Conservation (phyloP, 1,140 invertebrate genomes). For the Drosophila kepulauana region DNA sequence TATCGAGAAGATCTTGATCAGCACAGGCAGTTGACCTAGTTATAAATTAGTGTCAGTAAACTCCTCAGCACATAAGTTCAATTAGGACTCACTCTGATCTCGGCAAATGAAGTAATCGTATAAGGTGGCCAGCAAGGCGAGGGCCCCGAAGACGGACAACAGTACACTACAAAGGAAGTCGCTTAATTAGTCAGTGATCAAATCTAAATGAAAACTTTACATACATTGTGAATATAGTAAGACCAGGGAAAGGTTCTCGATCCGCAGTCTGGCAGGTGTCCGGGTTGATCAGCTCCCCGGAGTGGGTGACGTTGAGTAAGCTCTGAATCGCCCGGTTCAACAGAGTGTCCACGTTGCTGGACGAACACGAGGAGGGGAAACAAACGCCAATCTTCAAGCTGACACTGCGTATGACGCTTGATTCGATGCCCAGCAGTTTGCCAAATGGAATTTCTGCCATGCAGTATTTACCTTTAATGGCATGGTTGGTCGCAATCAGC, state of each 20-base stretch:
- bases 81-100: constrained; percentile 42
- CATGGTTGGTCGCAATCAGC: constrained; percentile 3
- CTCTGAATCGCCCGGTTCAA: constrained; percentile 33
- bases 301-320: constrained; percentile 18
- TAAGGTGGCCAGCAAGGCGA: constrained; percentile 45
- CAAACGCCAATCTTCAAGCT: constrained; percentile 25
- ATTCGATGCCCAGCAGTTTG: constrained; percentile 32
- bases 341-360: constrained; percentile 32
- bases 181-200: not conserved
- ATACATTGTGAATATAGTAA: constrained; percentile 67
- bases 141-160: constrained; percentile 33
- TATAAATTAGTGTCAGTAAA: too few relatives aligned
- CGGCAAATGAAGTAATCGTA: constrained; percentile 48
- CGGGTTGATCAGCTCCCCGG: constrained; percentile 14
- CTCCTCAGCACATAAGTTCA: too few relatives aligned
- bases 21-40: constrained; percentile 42
- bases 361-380: constrained; percentile 32
- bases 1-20: constrained; percentile 56
- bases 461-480: constrained; percentile 60
- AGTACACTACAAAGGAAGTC: constrained; percentile 42
- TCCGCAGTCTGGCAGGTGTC: constrained; percentile 42
- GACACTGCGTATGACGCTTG: not conserved
- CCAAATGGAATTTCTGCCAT: constrained; percentile 40
- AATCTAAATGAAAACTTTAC: not conserved
- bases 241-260: constrained; percentile 16